Evolutionary conservation across 2,888 invertebrate genomes (phyloP).

Genomic region (Nomada flava): DNA sequence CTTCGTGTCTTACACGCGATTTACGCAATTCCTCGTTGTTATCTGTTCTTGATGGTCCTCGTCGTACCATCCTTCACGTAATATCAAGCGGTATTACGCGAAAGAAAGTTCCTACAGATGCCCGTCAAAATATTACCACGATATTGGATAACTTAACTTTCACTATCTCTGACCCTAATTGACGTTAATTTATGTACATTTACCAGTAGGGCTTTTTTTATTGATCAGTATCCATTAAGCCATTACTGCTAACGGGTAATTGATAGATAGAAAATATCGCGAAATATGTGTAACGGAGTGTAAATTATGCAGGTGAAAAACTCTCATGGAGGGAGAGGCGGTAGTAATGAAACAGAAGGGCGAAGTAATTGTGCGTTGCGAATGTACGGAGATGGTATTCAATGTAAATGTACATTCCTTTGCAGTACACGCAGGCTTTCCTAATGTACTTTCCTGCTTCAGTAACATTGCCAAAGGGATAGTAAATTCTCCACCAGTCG

Average conservation of each 20-base stretch:
- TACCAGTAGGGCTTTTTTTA: too few relatives aligned
- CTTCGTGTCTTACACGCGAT: background rate
- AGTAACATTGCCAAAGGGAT: background rate
- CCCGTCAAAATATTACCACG: constrained; percentile 25
- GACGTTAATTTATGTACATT: background rate
- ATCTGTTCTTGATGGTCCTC: background rate
- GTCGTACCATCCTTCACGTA: constrained; percentile 9
- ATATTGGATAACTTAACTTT: constrained; percentile 37
- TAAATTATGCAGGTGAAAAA: constrained; percentile 25
- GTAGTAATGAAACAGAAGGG: background rate
- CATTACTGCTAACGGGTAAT: too few relatives aligned
- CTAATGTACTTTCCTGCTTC: background rate
- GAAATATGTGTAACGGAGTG: background rate
- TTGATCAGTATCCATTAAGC: too few relatives aligned
- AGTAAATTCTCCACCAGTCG: background rate
- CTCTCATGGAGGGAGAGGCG: constrained; percentile 10
- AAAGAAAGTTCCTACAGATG: constrained; percentile 31
- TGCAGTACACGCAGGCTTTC: background rate
- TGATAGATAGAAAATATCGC: background rate
- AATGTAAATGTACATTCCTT: constrained; percentile 17
- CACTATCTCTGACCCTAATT: constrained; percentile 19
- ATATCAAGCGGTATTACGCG: constrained; percentile 14
- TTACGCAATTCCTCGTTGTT: constrained; percentile 18
- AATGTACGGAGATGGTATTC: constrained; percentile 1
- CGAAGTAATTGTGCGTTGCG: background rate